phyloP scores from a whole-genome alignment of 2,113 vertebrate genomes.

The Micronycteris hirsuta region DNA sequence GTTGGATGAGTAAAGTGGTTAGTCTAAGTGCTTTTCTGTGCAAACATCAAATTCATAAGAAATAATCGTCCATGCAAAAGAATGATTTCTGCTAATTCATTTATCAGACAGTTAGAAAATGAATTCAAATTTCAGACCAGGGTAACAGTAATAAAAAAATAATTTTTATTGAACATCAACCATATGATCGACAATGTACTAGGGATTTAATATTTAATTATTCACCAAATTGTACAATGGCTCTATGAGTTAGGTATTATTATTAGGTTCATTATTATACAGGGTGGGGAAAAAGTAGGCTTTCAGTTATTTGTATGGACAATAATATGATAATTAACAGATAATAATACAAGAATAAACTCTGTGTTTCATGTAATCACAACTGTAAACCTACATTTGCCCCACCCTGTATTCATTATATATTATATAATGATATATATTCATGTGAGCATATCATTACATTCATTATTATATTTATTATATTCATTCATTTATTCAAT shows the following conservation, averaged over 20 bases:
- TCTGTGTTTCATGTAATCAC: background rate
- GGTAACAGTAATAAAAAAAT: background rate
- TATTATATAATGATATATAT: background rate
- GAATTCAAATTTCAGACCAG: background rate
- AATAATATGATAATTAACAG: background rate
- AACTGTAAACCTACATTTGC: background rate
- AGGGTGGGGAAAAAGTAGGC: background rate
- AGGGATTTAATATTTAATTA: background rate
- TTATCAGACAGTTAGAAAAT: background rate
- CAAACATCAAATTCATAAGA: background rate
- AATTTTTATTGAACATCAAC: background rate
- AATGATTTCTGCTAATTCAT: background rate
- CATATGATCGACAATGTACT: background rate
- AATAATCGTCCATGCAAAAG: background rate
- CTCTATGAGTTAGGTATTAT: background rate
- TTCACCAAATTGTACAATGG: background rate
- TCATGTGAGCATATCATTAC: background rate
- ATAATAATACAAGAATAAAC: background rate
- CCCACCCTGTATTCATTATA: background rate
- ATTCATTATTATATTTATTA: background rate
- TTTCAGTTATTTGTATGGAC: background rate
- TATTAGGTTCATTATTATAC: background rate
- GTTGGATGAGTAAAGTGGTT: background rate
- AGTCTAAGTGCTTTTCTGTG: background rate
- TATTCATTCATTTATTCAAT: background rate